Conservation (phyloP, 1,140 invertebrate species). For the Drosophila malerkotliana region DNA sequence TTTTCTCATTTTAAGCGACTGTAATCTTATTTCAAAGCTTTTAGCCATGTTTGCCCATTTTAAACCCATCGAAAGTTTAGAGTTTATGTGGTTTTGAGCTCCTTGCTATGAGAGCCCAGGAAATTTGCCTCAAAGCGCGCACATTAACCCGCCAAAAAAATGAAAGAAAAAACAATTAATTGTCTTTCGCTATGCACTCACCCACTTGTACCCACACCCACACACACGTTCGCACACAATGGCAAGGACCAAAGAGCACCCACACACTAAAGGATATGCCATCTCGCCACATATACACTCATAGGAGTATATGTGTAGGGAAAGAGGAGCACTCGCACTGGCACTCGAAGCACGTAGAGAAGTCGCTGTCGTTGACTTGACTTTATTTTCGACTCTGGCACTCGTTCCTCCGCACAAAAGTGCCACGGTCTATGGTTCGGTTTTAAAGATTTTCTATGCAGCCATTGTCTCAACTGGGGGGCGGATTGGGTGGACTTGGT, state of each 20-base stretch:
- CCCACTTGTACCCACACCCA: constrained; percentile 29
- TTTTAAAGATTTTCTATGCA: constrained; percentile 74
- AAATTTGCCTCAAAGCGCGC: constrained; percentile 52
- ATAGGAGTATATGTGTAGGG: constrained; percentile 10
- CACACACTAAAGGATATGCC: constrained; percentile 14
- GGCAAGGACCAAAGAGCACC: constrained; percentile 51
- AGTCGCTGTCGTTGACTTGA: constrained; percentile 68
- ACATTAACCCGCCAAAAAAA: constrained; percentile 36
- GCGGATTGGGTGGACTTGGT: constrained; percentile 3
- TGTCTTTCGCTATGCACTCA: constrained; percentile 73
- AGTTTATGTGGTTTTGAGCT: constrained; percentile 24
- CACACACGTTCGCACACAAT: constrained; percentile 14
- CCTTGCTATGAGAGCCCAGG: constrained; percentile 32
- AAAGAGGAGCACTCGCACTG: constrained; percentile 26
- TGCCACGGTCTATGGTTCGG: constrained; percentile 13
- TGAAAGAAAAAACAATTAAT: constrained; percentile 70
- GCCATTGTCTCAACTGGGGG: constrained; percentile 55
- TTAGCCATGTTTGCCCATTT: constrained; percentile 24
- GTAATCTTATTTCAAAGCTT: constrained; percentile 5
- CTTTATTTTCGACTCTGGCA: constrained; percentile 76
- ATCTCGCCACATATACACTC: neutral
- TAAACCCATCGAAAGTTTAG: constrained; percentile 35
- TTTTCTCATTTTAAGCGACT: neutral
- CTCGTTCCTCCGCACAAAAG: constrained; percentile 13
- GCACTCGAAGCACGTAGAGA: constrained; percentile 73